These are phyloP conservation scores for Caenorhabditis tropicalis DNA, from an alignment of 1,140 invertebrate genomes.

Conservation along the genomic window DNA sequence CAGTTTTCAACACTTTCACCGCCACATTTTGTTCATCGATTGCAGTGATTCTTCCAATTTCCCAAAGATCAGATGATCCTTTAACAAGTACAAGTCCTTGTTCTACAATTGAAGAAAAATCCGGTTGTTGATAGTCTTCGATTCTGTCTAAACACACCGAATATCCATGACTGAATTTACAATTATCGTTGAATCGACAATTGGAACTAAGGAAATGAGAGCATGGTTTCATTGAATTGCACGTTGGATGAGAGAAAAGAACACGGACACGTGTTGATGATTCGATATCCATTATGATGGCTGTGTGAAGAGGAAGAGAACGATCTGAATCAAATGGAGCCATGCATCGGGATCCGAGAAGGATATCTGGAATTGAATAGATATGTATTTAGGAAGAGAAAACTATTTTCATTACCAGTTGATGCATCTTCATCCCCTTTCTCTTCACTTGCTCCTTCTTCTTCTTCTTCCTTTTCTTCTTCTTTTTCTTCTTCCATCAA, in stretches of 20 bases:
- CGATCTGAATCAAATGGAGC: constrained; percentile 16
- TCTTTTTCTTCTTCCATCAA: constrained; percentile 33
- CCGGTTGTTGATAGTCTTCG: constrained; percentile 30
- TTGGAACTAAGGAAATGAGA: not conserved
- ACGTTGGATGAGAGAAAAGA: constrained; percentile 38
- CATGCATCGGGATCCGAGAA: constrained; percentile 20
- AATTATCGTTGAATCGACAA: constrained; percentile 37
- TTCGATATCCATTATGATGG: constrained; percentile 25
- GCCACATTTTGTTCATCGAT: constrained; percentile 24
- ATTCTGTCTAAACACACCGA: not conserved
- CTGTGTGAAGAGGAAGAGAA: not conserved
- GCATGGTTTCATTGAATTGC: constrained; percentile 32
- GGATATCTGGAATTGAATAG: not conserved
- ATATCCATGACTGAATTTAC: constrained; percentile 25
- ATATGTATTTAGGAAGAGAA: not conserved
- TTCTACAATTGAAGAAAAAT: not conserved
- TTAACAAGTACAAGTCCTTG: not conserved
- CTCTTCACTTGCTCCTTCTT: not conserved
- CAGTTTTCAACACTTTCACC: constrained; percentile 21
- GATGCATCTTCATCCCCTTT: not conserved
- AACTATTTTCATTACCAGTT: not conserved
- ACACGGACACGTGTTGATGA: constrained; percentile 6
- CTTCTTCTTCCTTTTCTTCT: not conserved
- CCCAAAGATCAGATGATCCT: not conserved
- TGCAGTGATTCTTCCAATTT: constrained; percentile 30